A percentile compares a stretch with the other conserved stretches of the same genome.
Evolutionary conservation across 1,140 invertebrate species (phyloP).

Genomic region (Drosophila nebulosa): DNA sequence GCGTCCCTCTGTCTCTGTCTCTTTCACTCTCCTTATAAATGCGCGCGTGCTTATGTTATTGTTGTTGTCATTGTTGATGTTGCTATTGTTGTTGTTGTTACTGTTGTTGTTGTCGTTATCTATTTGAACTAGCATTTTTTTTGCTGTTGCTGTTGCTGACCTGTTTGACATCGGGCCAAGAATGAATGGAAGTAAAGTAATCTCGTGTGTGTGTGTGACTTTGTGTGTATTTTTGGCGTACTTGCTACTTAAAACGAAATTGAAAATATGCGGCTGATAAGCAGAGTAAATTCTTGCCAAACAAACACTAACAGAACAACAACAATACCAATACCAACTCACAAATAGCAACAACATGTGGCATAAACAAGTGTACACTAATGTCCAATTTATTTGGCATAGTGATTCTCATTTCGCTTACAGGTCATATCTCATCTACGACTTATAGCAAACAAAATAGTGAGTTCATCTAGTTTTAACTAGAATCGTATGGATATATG

Average conservation of each 20-base stretch:
- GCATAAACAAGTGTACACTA: conserved; percentile 40
- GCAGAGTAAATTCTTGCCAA: conserved; percentile 32
- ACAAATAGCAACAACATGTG: conserved; percentile 15
- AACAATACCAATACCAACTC: neutral
- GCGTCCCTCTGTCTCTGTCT: conserved; percentile 23
- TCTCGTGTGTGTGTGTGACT: neutral
- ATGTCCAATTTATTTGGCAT: conserved; percentile 7
- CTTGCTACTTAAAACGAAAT: conserved; percentile 17
- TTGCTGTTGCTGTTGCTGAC: conserved; percentile 14
- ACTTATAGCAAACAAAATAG: too few species aligned
- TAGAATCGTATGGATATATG: too few species aligned
- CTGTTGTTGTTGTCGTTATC: conserved; percentile 9
- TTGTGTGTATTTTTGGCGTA: neutral
- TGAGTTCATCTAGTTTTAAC: too few species aligned
- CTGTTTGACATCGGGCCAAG: conserved; percentile 22
- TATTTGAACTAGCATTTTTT: conserved; percentile 11
- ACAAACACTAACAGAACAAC: neutral
- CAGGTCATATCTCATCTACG: too few species aligned
- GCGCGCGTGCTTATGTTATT: neutral
- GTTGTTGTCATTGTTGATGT: too few species aligned
- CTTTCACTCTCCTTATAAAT: neutral
- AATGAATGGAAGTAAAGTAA: conserved; percentile 19
- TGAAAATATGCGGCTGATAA: conserved; percentile 40
- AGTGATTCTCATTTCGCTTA: too few species aligned
- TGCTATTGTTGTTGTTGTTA: neutral